Evolutionary conservation across 2,113 vertebrate genomes (phyloP).

Genomic region (Rhabdornis inornatus): DNA sequence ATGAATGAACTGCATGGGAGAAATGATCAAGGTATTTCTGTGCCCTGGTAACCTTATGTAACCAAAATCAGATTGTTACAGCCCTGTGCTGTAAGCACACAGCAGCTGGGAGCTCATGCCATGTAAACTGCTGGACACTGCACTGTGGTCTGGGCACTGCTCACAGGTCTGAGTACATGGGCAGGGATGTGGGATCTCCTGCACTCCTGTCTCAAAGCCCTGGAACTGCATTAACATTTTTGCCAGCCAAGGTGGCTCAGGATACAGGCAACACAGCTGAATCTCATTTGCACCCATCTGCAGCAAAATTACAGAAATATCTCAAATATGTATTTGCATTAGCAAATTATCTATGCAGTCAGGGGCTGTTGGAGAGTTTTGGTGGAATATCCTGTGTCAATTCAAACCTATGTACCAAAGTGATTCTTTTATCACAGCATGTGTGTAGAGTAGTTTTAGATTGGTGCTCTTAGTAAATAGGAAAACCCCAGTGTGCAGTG

Average conservation of each 20-base stretch:
- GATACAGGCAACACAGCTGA: no score
- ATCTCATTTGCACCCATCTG: neutral
- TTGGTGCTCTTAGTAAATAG: neutral
- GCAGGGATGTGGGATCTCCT: neutral
- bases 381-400: neutral
- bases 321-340: neutral
- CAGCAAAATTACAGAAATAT: neutral
- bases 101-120: neutral
- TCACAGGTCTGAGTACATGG: rapidly evolving
- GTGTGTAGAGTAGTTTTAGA: neutral
- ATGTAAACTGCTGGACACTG: neutral
- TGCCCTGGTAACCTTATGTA: neutral
- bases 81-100: neutral
- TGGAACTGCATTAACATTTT: neutral
- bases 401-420: neutral
- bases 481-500: neutral
- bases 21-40: neutral
- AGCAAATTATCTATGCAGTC: neutral
- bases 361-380: neutral
- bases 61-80: neutral
- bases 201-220: rapidly evolving
- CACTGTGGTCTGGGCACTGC: neutral
- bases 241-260: rapidly evolving
- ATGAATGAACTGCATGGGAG: neutral
- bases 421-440: neutral